phyloP scores from a whole-genome alignment of 2,888 invertebrate genomes.

The Cyclophora albipunctata region DNA sequence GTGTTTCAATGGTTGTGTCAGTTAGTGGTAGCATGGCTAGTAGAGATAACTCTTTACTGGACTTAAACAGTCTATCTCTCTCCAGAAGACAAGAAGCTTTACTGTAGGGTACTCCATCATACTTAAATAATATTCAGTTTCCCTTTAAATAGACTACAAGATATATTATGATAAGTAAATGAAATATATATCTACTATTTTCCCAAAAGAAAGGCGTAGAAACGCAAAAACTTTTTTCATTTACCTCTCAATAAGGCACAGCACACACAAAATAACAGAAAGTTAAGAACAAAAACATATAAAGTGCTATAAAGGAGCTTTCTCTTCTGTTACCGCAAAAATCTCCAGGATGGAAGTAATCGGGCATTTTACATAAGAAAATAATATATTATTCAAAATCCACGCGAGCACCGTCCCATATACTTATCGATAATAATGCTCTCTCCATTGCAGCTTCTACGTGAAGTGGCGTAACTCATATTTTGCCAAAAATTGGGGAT shows the following conservation, averaged over 20 bases:
- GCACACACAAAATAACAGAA: constrained; percentile 43
- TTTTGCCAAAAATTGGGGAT: background rate
- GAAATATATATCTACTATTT: too few relatives aligned
- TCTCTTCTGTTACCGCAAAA: constrained; percentile 55
- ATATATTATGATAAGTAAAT: too few relatives aligned
- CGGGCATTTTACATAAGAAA: constrained; percentile 75
- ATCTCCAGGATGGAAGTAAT: constrained; percentile 69
- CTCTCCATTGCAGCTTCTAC: constrained; percentile 30
- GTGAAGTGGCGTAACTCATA: constrained; percentile 9
- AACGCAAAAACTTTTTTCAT: constrained; percentile 11
- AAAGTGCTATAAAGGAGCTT: constrained; percentile 68
- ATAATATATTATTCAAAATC: constrained; percentile 76
- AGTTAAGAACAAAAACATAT: constrained; percentile 65
- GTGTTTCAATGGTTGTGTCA: too few relatives aligned
- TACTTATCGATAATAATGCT: constrained; percentile 71
- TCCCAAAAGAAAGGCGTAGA: too few relatives aligned
- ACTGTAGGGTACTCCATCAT: too few relatives aligned
- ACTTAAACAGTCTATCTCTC: too few relatives aligned
- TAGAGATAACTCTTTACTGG: too few relatives aligned
- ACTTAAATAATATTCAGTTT: too few relatives aligned
- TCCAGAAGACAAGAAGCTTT: too few relatives aligned
- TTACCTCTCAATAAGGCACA: constrained; percentile 15
- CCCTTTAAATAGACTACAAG: too few relatives aligned
- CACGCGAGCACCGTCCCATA: constrained; percentile 61
- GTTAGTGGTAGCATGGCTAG: too few relatives aligned